Percentiles rank a stretch among this genome's conserved stretches.
phyloP scores from a whole-genome alignment of 2,113 vertebrate genomes.

The Pica pica region DNA sequence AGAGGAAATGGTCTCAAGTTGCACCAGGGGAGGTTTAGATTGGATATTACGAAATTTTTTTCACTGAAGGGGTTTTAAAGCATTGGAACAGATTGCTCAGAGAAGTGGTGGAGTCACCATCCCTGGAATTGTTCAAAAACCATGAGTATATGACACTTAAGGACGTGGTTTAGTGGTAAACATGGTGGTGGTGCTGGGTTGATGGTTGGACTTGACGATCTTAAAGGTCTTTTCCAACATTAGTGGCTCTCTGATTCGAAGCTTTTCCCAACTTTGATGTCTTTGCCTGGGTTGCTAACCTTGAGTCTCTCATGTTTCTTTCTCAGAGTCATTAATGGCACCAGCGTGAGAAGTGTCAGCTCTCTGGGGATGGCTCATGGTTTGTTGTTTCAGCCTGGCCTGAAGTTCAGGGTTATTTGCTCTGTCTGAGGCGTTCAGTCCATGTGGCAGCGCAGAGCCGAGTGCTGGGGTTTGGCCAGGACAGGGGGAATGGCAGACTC shows the following conservation, averaged over 20 bases:
- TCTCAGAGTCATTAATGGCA: neutral
- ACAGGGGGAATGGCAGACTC: neutral
- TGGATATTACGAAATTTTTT: accelerated
- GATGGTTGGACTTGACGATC: neutral
- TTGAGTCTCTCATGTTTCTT: accelerated
- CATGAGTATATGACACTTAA: neutral
- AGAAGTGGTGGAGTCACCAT: neutral
- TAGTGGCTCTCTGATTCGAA: neutral
- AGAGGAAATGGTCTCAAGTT: neutral
- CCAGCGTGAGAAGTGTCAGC: neutral
- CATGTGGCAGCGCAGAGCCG: accelerated
- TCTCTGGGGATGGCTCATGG: neutral
- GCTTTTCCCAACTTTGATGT: neutral
- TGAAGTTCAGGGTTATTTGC: neutral
- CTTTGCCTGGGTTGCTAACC: neutral
- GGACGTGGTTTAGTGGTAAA: neutral
- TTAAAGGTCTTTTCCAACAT: neutral
- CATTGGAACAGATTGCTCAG: neutral
- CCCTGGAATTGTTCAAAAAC: neutral
- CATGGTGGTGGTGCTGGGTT: neutral
- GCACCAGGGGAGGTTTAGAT: neutral
- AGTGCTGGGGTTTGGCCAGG: neutral
- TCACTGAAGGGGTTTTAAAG: neutral
- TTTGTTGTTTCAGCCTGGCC: neutral
- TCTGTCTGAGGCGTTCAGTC: neutral